Conservation (phyloP, 2,888 invertebrate species). For the Lypha dubia region DNA sequence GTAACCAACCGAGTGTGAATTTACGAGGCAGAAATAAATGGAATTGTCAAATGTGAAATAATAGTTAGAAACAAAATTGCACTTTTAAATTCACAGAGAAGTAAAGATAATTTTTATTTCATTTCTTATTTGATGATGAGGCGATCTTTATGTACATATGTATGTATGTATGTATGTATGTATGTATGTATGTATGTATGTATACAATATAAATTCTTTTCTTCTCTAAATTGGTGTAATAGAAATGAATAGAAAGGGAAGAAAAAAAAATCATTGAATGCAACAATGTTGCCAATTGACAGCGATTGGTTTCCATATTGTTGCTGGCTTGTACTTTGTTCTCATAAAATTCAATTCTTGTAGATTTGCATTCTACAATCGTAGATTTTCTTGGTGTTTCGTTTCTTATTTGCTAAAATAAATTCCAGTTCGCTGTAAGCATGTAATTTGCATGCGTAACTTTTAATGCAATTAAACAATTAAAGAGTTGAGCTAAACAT, state of each 20-base stretch:
- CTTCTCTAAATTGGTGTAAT: constrained; percentile 16
- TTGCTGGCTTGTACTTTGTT: not conserved
- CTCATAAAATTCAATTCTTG: constrained; percentile 24
- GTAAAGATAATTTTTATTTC: not conserved
- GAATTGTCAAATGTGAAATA: not conserved
- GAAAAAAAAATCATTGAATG: not conserved
- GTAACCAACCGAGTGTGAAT: not conserved
- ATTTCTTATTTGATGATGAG: constrained; percentile 33
- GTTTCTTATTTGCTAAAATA: constrained; percentile 8
- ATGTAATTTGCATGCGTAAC: constrained; percentile 73
- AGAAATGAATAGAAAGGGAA: not conserved
- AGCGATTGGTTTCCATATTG: not conserved
- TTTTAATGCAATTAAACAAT: constrained; percentile 82
- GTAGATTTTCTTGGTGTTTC: not conserved
- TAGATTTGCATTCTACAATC: constrained; percentile 5
- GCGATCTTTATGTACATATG: no score
- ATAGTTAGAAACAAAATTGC: not conserved
- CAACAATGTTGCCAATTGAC: constrained; percentile 10
- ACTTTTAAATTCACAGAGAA: constrained; percentile 22
- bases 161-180: no score
- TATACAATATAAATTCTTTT: not conserved
- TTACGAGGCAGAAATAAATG: not conserved
- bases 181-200: no score
- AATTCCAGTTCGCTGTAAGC: constrained; percentile 64
- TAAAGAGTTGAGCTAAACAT: constrained; percentile 74